phyloP scores from a whole-genome alignment of 2,113 vertebrate species.

The Laticauda laticaudata region DNA sequence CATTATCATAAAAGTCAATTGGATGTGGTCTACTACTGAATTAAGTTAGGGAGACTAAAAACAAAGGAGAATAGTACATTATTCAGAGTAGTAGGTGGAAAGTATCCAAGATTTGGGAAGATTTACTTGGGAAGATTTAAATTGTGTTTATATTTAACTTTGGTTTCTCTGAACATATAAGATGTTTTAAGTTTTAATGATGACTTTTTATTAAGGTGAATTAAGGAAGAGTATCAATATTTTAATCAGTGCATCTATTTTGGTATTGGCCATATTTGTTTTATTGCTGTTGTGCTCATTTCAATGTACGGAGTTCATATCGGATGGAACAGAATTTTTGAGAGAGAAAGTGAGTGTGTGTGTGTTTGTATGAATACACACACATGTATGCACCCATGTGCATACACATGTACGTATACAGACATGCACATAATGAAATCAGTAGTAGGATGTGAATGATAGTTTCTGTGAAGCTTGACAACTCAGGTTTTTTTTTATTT shows the following conservation, averaged over 20 bases:
- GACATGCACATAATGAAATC: not conserved
- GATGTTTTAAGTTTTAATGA: conserved; percentile 13
- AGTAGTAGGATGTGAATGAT: not conserved
- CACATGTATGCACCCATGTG: not conserved
- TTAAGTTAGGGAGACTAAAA: conserved; percentile 24
- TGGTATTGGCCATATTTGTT: not conserved
- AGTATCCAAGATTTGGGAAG: conserved; percentile 12
- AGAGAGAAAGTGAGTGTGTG: not conserved
- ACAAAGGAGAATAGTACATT: conserved; percentile 29
- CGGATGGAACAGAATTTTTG: not conserved
- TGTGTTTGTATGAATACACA: not conserved
- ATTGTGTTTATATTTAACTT: conserved; percentile 28
- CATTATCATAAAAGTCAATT: conserved; percentile 15
- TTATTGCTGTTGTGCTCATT: not conserved
- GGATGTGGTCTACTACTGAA: conserved; percentile 21
- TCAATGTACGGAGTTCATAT: not conserved
- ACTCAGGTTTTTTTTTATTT: not conserved
- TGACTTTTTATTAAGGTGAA: conserved; percentile 8
- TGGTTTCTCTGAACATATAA: not conserved
- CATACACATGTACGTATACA: not conserved
- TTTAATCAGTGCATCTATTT: not conserved
- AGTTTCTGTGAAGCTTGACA: not conserved
- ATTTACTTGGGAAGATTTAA: conserved; percentile 28
- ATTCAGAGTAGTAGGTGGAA: conserved; percentile 22
- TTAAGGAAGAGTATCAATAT: conserved; percentile 10